Evolutionary conservation across 1,140 invertebrate genomes (phyloP).

Genomic region (Phymorhynchus buccinoides): DNA sequence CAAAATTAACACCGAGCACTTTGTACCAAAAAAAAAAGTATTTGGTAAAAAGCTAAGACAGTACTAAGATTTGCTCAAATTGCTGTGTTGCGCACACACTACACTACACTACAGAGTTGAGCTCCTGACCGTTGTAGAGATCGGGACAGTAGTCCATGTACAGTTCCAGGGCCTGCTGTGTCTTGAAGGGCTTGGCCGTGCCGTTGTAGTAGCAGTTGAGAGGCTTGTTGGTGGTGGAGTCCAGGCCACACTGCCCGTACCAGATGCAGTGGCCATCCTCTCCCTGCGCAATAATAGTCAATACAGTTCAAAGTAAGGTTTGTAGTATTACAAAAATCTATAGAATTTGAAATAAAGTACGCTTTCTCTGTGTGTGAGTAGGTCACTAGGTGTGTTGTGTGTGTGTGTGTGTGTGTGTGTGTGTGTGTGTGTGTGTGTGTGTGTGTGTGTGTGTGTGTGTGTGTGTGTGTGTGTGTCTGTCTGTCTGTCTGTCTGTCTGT

Average conservation of each 20-base stretch:
- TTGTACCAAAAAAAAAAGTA: too few species aligned
- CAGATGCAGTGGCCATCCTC: conserved; percentile 81
- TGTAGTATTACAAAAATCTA: background rate
- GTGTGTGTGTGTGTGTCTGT: too few species aligned
- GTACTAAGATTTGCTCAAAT: too few species aligned
- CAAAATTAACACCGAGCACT: too few species aligned
- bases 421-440: background rate
- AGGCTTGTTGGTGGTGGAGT: conserved; percentile 54
- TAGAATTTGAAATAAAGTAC: background rate
- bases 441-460: too few species aligned
- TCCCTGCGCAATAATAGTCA: conserved; percentile 39
- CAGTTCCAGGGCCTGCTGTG: conserved; percentile 72
- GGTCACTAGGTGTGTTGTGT: too few species aligned
- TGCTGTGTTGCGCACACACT: too few species aligned
- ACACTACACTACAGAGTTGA: too few species aligned
- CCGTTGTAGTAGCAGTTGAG: conserved; percentile 84
- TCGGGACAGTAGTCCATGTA: conserved; percentile 82
- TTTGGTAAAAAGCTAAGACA: too few species aligned
- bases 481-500: too few species aligned
- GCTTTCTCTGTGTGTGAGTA: background rate
- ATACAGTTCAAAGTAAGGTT: background rate
- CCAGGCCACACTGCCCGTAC: conserved; percentile 81
- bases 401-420: background rate
- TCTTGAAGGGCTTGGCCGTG: conserved; percentile 77
- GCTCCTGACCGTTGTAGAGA: conserved; percentile 57